Conservation (phyloP, 2,888 invertebrate species). For the Laspeyria flexula region DNA sequence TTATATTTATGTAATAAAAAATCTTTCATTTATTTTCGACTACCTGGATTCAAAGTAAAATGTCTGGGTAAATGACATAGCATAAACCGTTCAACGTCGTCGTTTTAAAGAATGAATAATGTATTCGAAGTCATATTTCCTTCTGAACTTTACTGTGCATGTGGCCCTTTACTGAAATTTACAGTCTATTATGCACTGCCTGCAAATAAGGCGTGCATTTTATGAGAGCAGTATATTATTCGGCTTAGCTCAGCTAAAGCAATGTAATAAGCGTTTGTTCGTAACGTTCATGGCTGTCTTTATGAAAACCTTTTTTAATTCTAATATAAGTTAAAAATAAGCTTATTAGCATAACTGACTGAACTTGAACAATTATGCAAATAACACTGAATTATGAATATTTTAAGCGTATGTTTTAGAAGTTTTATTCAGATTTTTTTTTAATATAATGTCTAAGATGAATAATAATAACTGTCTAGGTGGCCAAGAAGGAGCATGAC, state of each 20-base stretch:
- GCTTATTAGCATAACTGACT: too few species aligned
- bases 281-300: not conserved
- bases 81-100: not conserved
- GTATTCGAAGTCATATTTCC: not conserved
- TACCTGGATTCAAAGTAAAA: not conserved
- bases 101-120: not conserved
- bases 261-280: not conserved
- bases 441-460: too few species aligned
- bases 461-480: too few species aligned
- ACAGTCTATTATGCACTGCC: not conserved
- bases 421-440: too few species aligned
- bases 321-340: not conserved
- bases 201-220: constrained; percentile 1
- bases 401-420: too few species aligned
- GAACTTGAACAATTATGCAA: too few species aligned
- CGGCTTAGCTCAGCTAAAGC: not conserved
- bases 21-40: too few species aligned
- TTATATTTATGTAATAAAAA: too few species aligned
- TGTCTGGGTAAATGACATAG: not conserved
- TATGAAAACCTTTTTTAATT: not conserved
- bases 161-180: not conserved
- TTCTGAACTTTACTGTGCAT: not conserved
- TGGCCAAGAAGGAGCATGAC: too few species aligned
- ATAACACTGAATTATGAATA: too few species aligned
- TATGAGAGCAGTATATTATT: not conserved